These are phyloP conservation scores for Podotricha telesiphe DNA, from an alignment of 2,888 invertebrate species.

Conservation along the genomic window DNA sequence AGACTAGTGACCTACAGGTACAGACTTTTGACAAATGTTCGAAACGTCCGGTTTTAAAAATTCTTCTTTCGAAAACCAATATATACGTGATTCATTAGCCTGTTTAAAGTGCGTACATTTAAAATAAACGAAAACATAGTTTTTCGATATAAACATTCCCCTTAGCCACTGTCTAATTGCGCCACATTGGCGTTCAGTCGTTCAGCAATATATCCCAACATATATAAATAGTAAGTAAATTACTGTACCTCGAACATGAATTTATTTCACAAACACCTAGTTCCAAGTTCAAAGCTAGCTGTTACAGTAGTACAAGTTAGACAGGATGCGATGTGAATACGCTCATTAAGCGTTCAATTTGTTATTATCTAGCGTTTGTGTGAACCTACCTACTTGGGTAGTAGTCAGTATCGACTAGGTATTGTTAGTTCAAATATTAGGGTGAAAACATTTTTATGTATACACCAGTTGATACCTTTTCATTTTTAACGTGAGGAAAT, in stretches of 20 bases:
- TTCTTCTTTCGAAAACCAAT: too few relatives aligned
- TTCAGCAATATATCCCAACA: not conserved
- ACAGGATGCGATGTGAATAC: slow-evolving; percentile 32
- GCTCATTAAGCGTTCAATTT: slow-evolving; percentile 28
- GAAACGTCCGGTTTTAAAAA: too few relatives aligned
- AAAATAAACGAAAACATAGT: too few relatives aligned
- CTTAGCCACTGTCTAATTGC: not conserved
- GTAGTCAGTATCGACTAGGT: not conserved
- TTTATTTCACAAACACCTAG: slow-evolving; percentile 17
- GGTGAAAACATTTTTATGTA: too few relatives aligned
- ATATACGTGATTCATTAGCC: too few relatives aligned
- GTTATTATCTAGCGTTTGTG: slow-evolving; percentile 17
- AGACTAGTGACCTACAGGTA: too few relatives aligned
- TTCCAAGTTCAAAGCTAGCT: slow-evolving; percentile 16
- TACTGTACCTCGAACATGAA: slow-evolving; percentile 1
- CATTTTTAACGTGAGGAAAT: too few relatives aligned
- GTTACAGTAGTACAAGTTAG: slow-evolving; percentile 22
- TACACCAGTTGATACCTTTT: too few relatives aligned
- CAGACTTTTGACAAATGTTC: too few relatives aligned
- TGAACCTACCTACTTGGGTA: not conserved
- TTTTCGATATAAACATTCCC: not conserved
- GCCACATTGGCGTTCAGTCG: not conserved
- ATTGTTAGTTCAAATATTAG: not conserved
- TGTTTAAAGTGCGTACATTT: too few relatives aligned
- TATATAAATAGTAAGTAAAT: slow-evolving; percentile 3